Base-by-base conservation (phyloP, 2,888 invertebrate species). In the Seira sanloemensis region DNA sequence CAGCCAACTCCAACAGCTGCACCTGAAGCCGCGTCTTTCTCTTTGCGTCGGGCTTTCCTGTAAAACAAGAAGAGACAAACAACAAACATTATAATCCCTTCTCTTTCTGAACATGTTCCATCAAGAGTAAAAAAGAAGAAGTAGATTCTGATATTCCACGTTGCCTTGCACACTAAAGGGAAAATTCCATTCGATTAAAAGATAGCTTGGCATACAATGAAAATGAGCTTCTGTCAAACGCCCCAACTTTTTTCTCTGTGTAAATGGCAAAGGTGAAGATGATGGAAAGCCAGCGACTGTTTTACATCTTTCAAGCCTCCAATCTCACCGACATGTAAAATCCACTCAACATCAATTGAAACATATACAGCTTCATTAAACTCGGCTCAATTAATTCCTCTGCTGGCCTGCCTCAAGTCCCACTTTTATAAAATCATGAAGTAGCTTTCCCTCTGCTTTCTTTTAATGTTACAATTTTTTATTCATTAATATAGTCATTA, bases 11-110 rank as follows among this genome's bases (percentile, higher is more conserved):
- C 85, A 74, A 88, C 81, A 75, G 88, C 86, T 62, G 88, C 85
- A 68, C 87, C 86, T 78, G 85, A 84, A 79, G 88, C 79, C 67
- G 86, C 87, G 86, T 90, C 92, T 92, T 97, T 97, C 92, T 98
- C 98, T 93, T 97, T 97, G 92, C 97, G 96, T 92, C 97, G 95
- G 92, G 97, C 97, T 94, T 98, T 98, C 95, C 98, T 98, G 94
- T 88, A 93, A 62, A 66, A 74, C 46, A 85, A 82, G 37, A 78
- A 26, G 65, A 37, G 7, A 84, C 67, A 67, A 50, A 86, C 75
- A 76, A 78, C 75, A 77, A 74, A 67, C 7, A 37, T 37, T 12
- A 37, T 37, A 5, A 37, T 37, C 37, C 5, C 37, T 37, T 37
- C 37, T 12, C 37, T 37, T 37, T 37, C 37, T 37, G 37, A 37